Conservation (phyloP, 2,113 vertebrate species). For the Channa maculata region DNA sequence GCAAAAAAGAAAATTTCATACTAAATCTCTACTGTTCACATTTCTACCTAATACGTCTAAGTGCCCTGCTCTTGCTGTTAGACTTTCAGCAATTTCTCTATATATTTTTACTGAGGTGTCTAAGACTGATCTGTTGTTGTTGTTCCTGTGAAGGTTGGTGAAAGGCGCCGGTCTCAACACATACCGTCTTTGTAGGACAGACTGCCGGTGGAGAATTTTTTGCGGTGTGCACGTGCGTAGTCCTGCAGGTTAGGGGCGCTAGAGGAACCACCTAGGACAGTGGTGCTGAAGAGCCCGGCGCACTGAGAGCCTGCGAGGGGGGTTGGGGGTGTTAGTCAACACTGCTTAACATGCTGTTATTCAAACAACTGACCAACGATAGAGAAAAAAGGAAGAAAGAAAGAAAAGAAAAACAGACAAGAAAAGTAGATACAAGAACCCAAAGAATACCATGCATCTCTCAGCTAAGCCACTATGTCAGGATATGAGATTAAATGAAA, state of each 20-base stretch:
- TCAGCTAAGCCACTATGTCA: no score
- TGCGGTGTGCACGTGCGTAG: constrained; percentile 98
- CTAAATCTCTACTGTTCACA: not conserved
- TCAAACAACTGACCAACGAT: constrained; percentile 25
- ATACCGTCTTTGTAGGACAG: constrained; percentile 99
- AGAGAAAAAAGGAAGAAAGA: constrained; percentile 12
- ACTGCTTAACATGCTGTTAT: constrained; percentile 84
- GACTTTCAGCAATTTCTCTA: not conserved
- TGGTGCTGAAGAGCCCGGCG: constrained; percentile 99
- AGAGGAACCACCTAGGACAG: constrained; percentile 98
- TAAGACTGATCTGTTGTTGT: constrained; percentile 48
- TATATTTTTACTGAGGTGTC: constrained; percentile 25
- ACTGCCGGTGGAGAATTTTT: constrained; percentile 95
- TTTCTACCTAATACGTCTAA: not conserved
- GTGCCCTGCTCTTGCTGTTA: not conserved
- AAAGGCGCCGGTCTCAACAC: constrained; percentile 74
- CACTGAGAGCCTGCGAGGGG: constrained; percentile 96
- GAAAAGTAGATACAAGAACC: constrained; percentile 27
- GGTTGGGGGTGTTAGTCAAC: constrained; percentile 87
- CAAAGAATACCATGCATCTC: constrained; percentile 31
- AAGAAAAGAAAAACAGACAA: not conserved
- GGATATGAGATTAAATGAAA: no score
- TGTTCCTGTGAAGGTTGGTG: constrained; percentile 43
- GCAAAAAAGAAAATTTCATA: not conserved
- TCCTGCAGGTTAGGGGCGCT: constrained; percentile 99